Evolutionary conservation across 2,113 vertebrate genomes (phyloP).

Genomic region (Phasianus colchicus): DNA sequence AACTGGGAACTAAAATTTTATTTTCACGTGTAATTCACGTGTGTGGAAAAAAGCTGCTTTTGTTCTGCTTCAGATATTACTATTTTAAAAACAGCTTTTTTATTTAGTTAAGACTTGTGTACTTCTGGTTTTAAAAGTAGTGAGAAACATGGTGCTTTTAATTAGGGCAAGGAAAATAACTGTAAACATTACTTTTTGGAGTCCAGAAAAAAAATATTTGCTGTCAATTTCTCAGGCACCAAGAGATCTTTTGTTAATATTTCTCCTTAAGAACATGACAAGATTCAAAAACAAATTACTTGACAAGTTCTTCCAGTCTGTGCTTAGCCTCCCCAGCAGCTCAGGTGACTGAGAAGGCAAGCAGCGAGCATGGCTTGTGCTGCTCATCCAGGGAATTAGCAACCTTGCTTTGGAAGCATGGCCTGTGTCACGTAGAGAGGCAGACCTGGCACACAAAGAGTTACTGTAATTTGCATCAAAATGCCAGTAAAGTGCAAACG

Average conservation of each 20-base stretch:
- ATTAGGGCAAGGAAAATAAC: background rate
- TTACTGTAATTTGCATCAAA: conserved; percentile 46
- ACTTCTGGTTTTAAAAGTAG: background rate
- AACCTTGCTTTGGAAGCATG: background rate
- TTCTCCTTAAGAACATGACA: background rate
- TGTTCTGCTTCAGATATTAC: background rate
- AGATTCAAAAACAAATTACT: background rate
- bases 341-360: background rate
- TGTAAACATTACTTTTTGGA: background rate
- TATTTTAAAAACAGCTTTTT: background rate
- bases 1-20: conserved; percentile 62
- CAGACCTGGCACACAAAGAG: background rate
- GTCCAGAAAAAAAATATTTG: background rate
- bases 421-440: background rate
- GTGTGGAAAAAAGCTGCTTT: conserved; percentile 8
- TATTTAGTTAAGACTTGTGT: background rate
- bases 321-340: background rate
- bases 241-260: background rate
- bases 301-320: background rate
- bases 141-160: background rate
- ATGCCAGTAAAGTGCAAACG: conserved; percentile 25
- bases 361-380: accelerated
- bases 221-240: background rate
- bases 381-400: background rate
- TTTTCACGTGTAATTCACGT: conserved; percentile 22